Evolutionary conservation across 2,113 vertebrate genomes (phyloP).

Genomic region (Psittacara wagleri): DNA sequence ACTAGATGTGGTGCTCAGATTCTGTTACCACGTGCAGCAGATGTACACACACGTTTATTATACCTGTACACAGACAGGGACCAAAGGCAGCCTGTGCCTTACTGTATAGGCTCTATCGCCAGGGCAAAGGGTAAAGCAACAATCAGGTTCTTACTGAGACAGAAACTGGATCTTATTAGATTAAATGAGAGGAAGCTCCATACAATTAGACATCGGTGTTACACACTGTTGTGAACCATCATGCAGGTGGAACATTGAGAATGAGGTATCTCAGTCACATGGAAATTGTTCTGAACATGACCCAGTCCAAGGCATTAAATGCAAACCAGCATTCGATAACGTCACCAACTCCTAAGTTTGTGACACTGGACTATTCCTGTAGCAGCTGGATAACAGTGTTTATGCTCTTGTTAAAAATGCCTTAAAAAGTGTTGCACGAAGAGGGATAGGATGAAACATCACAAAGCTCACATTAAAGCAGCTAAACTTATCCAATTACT

Average conservation of each 20-base stretch:
- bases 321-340: background rate
- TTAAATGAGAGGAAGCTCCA: background rate
- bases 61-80: background rate
- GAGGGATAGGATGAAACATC: background rate
- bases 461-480: background rate
- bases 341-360: background rate
- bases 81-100: background rate
- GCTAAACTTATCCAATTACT: background rate
- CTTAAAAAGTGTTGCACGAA: background rate
- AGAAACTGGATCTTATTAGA: background rate
- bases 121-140: background rate
- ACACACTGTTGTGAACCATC: background rate
- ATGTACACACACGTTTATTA: rapidly evolving
- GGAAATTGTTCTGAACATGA: background rate
- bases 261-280: background rate
- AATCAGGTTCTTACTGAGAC: background rate
- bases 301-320: background rate
- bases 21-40: rapidly evolving
- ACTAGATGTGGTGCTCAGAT: background rate
- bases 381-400: background rate
- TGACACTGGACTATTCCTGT: background rate
- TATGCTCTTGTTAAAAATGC: background rate
- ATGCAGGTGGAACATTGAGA: background rate
- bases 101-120: background rate
- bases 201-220: background rate